Conservation (phyloP, 2,113 vertebrate species). For the Erinaceus europaeus region DNA sequence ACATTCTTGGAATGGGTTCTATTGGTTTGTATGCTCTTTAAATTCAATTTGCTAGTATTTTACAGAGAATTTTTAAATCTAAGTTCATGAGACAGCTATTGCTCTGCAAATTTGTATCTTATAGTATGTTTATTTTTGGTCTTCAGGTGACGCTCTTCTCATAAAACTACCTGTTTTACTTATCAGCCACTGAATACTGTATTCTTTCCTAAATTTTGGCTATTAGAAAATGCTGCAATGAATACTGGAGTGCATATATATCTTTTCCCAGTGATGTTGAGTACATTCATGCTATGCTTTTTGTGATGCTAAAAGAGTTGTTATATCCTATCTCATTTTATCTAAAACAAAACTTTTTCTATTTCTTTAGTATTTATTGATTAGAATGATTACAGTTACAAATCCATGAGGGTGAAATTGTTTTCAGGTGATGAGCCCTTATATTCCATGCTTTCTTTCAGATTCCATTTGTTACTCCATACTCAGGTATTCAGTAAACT, state of each 20-base stretch:
- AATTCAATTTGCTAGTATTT: not conserved
- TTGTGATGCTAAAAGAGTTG: too few species aligned
- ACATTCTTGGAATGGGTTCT: not conserved
- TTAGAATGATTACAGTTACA: not conserved
- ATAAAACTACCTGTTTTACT: too few species aligned
- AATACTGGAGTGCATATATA: too few species aligned
- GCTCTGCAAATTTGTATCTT: too few species aligned
- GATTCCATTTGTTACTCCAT: not conserved
- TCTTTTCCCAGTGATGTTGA: too few species aligned
- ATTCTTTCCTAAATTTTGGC: too few species aligned
- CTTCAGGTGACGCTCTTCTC: too few species aligned
- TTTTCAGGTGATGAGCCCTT: not conserved
- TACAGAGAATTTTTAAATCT: not conserved
- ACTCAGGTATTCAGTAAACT: not conserved
- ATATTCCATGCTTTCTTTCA: not conserved
- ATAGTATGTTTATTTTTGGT: too few species aligned
- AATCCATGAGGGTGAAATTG: not conserved
- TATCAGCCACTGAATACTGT: too few species aligned
- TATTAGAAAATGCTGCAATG: too few species aligned
- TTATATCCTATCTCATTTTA: not conserved
- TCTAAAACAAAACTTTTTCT: not conserved
- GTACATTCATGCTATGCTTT: too few species aligned
- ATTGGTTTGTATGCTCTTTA: not conserved
- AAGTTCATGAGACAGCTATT: too few species aligned
- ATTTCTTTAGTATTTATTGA: not conserved